Base-by-base conservation (phyloP, 2,888 invertebrate genomes). In the Lasiommata megera region DNA sequence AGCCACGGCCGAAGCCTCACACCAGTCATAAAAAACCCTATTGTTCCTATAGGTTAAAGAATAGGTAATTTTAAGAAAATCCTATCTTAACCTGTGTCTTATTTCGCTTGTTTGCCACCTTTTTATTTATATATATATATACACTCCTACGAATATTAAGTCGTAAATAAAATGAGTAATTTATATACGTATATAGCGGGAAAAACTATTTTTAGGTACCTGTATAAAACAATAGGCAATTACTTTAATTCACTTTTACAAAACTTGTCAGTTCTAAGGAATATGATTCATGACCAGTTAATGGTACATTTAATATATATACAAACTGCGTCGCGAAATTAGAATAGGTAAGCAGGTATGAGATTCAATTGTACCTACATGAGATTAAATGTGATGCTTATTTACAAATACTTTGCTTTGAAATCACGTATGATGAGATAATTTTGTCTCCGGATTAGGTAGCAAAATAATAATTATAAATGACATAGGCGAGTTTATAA, bases 401-500 rank as follows among this genome's bases (percentile, higher is more conserved):
- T 48, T 18, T 37, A 23, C 18, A 37, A 23, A 34, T 54, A 63
- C 64, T 71, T 67, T 56, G 55, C 63, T 73, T 70, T 67, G 65
- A 61, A 61, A 63, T 65, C 79, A 78, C 76, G 77, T 79, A 73
- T 64, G 71, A 65, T 73, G 69, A 71, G 69, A 68, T 73, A 72
- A 76, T 74, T 73, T 61, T 57, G 58, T 62, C 34, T 11, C 34
- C 1, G 9, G 11, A 34, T 34, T 1, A n/a, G n/a, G n/a, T n/a
- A 9, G 3, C 34, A 34, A 1, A 3, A 34, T 11, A 34, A 11
- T 34, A 34, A 31, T n/a, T 6, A 31, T 34, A 34, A 34, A 34
- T 34, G 1, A 11, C 3, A 11, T 23, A 23, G 23, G 23, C 5
- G 23, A 23, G 23, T 23, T 23, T 23, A 5, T 23, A 23, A 23